A percentile compares a stretch with the other conserved stretches of the same genome.
Evolutionary conservation across 2,888 invertebrate genomes (phyloP).

Genomic region (Noctua janthe): DNA sequence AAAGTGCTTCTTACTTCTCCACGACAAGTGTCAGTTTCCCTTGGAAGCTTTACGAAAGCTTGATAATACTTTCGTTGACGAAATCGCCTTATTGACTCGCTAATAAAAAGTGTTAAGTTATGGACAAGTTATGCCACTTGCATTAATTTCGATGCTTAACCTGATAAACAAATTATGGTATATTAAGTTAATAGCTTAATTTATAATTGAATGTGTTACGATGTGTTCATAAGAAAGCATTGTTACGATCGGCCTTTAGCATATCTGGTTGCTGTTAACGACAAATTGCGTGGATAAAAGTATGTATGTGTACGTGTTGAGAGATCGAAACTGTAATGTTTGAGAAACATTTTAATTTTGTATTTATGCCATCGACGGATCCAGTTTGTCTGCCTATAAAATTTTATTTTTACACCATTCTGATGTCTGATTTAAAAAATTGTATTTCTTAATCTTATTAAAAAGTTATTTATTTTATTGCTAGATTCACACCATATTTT

Average conservation of each 20-base stretch:
- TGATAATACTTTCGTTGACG: conserved; percentile 86
- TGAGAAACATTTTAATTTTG: conserved; percentile 78
- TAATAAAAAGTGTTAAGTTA: conserved; percentile 90
- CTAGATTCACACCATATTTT: conserved; percentile 67
- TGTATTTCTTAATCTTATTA: conserved; percentile 71
- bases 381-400: conserved; percentile 75
- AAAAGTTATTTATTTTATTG: conserved; percentile 68
- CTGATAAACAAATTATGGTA: conserved; percentile 90
- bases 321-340: conserved; percentile 73
- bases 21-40: conserved; percentile 71
- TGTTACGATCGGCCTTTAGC: conserved; percentile 84
- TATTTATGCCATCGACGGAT: conserved; percentile 73
- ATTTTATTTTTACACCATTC: conserved; percentile 76
- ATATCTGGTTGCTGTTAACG: conserved; percentile 80
- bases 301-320: conserved; percentile 69
- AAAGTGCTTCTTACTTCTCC: conserved; percentile 70
- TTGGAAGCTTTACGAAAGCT: conserved; percentile 64
- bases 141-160: conserved; percentile 90
- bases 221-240: conserved; percentile 86
- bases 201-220: conserved; percentile 89
- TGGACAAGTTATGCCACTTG: conserved; percentile 90
- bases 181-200: conserved; percentile 90
- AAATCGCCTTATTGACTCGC: conserved; percentile 89
- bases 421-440: conserved; percentile 69
- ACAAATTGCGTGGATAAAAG: conserved; percentile 83